Base-by-base conservation (phyloP, 2,888 invertebrate genomes). In the Mylabris sibirica region DNA sequence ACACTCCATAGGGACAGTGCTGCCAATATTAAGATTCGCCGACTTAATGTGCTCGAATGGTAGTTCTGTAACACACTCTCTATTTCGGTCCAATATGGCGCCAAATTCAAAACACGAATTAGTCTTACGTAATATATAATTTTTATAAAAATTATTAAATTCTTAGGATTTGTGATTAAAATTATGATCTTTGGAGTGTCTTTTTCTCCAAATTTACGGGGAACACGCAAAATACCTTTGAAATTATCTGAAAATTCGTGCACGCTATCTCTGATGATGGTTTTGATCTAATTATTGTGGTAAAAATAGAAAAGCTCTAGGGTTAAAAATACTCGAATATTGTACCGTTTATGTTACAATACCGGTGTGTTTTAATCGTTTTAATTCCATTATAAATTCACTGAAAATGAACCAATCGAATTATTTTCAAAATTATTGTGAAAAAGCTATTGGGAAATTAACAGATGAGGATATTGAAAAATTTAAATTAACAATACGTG, bases 381-480 rank as follows among this genome's bases (percentile, higher is more conserved):
- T 11, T 17, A 38, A 12, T 24, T 22, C 1, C 41, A 53, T 0
- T 2, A 14, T 22, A 59, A 30, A 20, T 34, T 11, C 11, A 64
- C 65, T n/a, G n/a, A n/a, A n/a, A 59, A 62, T 59, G 38, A 64
- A 66, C 24, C 57, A 24, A 64, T 68, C 24, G 38, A 67, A 65
- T 24, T 53, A 89, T 83, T 91, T 92, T 81, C 89, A 90, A 83
- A 87, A 88, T 71, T 89, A 91, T 81, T 91, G 91, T 81, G 86
- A 90, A 76, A 86, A 77, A 84, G 87, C 53, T 80, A 90, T 73
- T 84, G 77, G 70, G 14, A 75, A 75, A 69, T 69, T 83, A 74
- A 74, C 86, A 74, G 88, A 88, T 71, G 86, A 88, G 63, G 88
- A 90, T 67, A 87, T 89, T 71, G 90, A 90, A 76, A 88, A 88